A percentile compares a stretch with the other conserved stretches of the same genome.
These are phyloP conservation scores for Perognathus longimembris DNA, from an alignment of 2,113 vertebrate species.

Conservation along the genomic window DNA sequence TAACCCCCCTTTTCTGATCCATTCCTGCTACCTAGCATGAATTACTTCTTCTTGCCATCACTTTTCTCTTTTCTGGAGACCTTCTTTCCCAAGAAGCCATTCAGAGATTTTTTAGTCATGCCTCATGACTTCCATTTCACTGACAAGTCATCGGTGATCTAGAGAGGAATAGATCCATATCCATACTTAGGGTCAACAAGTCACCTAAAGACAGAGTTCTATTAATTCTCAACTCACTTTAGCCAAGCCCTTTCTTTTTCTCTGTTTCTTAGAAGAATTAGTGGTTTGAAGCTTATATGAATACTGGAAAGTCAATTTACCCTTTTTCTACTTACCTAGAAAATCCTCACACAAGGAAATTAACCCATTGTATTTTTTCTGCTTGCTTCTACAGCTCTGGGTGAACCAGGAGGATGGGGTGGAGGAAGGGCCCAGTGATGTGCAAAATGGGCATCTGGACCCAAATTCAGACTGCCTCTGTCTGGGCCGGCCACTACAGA, in stretches of 20 bases:
- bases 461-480: constrained; percentile 97
- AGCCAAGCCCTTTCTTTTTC: too few species aligned
- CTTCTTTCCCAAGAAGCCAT: constrained; percentile 2
- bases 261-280: not conserved
- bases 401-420: constrained; percentile 98
- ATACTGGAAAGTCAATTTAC: constrained; percentile 38
- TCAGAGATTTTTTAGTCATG: not conserved
- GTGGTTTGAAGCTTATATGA: constrained; percentile 15
- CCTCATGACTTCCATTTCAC: not conserved
- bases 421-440: constrained; percentile 96
- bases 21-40: not conserved
- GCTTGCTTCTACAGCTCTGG: constrained; percentile 91
- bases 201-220: not conserved
- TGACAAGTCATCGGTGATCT: not conserved
- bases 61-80: constrained; percentile 7
- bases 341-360: constrained; percentile 35
- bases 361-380: constrained; percentile 64
- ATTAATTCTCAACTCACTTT: too few species aligned
- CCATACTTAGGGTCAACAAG: not conserved
- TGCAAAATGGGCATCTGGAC: constrained; percentile 98
- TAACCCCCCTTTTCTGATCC: not conserved
- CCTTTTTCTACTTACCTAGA: constrained; percentile 11
- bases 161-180: not conserved
- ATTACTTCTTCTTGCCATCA: not conserved
- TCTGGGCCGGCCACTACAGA: constrained; percentile 95